Evolutionary conservation across 1,140 invertebrate genomes (phyloP), one percentile per base, ranked within the genome.

Genomic region (Delia radicum): DNA sequence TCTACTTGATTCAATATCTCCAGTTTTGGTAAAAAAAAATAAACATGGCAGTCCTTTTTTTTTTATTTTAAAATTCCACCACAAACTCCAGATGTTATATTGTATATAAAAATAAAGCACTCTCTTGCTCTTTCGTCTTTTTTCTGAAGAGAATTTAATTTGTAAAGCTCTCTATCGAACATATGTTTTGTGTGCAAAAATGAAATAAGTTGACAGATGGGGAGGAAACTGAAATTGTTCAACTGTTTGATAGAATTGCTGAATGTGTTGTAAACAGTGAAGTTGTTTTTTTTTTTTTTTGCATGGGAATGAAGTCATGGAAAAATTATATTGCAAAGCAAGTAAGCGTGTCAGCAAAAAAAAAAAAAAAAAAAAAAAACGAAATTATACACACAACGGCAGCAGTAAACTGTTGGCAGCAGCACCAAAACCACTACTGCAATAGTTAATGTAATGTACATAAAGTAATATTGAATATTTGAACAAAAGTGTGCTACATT

Each of bases 401-500:
- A 67, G 33, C 65, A 33, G 21, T 21, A 69, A 33, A 69, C 18
- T 24, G 62, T 65, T 65, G 62, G 62, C 26, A 65, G 8, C 12
- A 61, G 24, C 55, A 65, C 1, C 18, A 69, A n/a, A 28, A 28
- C 28, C 29, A 18, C 13, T 6, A 31, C 27, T 15, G 4, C 62
- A 65, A 33, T 29, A 69, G 6, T 24, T 33, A 21, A n/a, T 3
- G 65, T 28, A 10, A 63, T 27, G 18, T 18, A 18, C 29, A 67
- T 31, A 31, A 67, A 67, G 18, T 33, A 69, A 69, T 33, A 69
- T 69, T 33, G 29, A 69, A 69, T 69, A 69, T 69, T 69, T 69
- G 29, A 69, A 69, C 29, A 69, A 69, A 69, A 69, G 65, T 69
- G 65, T 69, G 65, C 65, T 33, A 69, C 65, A 69, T 69, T 69